Conservation (phyloP, 2,888 invertebrate genomes). For the Dolomedes plantarius region DNA sequence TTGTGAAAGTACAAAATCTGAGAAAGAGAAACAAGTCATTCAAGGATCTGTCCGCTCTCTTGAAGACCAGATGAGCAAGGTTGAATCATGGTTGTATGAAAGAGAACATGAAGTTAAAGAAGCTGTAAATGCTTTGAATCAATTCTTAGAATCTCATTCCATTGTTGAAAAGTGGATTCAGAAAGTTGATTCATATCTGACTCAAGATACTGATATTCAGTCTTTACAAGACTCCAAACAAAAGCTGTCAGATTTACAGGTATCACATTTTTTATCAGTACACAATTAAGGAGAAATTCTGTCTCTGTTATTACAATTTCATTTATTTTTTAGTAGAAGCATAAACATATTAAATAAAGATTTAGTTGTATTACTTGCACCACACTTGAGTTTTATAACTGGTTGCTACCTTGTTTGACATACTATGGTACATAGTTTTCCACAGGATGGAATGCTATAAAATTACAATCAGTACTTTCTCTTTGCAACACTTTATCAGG, state of each 20-base stretch:
- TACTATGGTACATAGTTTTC: too few species aligned
- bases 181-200: constrained; percentile 87
- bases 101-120: constrained; percentile 89
- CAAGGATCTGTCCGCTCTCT: constrained; percentile 85
- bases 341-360: too few species aligned
- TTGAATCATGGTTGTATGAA: constrained; percentile 87
- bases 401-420: too few species aligned
- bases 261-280: too few species aligned
- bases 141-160: constrained; percentile 88
- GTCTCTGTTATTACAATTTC: too few species aligned
- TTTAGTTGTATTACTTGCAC: too few species aligned
- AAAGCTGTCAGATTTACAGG: constrained; percentile 89
- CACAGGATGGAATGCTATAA: too few species aligned
- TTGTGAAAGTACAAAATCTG: constrained; percentile 86
- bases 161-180: constrained; percentile 89
- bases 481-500: too few species aligned
- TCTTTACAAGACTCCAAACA: constrained; percentile 82
- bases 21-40: constrained; percentile 85
- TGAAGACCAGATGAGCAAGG: constrained; percentile 86
- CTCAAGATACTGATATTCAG: constrained; percentile 81
- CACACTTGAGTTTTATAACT: too few species aligned
- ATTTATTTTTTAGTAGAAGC: too few species aligned
- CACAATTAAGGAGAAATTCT: too few species aligned
- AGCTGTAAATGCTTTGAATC: constrained; percentile 90
- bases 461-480: too few species aligned